Base-by-base conservation (phyloP, 2,113 vertebrate species). In the Toxotes jaculatrix region DNA sequence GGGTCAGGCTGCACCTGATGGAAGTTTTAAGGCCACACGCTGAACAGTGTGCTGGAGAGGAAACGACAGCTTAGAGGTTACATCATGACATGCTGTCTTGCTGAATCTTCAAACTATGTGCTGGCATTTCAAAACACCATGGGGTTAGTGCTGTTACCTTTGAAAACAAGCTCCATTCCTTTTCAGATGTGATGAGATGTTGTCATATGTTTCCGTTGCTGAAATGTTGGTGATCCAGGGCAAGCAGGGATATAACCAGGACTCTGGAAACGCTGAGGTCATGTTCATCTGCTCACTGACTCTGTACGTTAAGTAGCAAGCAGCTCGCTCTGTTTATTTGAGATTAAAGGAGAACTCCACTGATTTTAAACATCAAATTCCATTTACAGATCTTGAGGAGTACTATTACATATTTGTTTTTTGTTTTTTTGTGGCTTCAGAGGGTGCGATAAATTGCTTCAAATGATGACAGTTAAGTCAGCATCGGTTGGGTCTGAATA, bases 1-100 rank as follows among this genome's bases (percentile, higher is more conserved):
- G 77, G 90, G 80, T 78, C 82, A 77, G 63, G 70, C 71, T 53
- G 73, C 79, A 79, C 64, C 86, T 85, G 86, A 82, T 78, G 74
- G 87, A 76, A 57, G 80, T 49, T 85, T 80, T 73, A 69, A 87
- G 77, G 69, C 81, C 56, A 75, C 63, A 27, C 45, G 3, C 59
- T 27, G 74, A 42, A 67, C 43, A 83, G 49, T 64, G 82, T 56
- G n/a, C 77, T 9, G 60, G 19, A 75, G 56, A 55, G n/a, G 80
- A 69, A 67, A 62, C 34, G 59, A 84, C 78, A 61, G 74, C 38
- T 68, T 43, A 49, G 72, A 86, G 77, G 78, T 85, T 82, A 75
- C 75, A 74, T 47, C 14, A 19, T 36, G 75, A 70, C 85, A 79
- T 69, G 80, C 82, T 69, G 80, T 83, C 79, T 53, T 23, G 43